These are phyloP conservation scores for Cephalopachus bancanus DNA, from an alignment of 2,797 vertebrate genomes.

Conservation along the genomic window DNA sequence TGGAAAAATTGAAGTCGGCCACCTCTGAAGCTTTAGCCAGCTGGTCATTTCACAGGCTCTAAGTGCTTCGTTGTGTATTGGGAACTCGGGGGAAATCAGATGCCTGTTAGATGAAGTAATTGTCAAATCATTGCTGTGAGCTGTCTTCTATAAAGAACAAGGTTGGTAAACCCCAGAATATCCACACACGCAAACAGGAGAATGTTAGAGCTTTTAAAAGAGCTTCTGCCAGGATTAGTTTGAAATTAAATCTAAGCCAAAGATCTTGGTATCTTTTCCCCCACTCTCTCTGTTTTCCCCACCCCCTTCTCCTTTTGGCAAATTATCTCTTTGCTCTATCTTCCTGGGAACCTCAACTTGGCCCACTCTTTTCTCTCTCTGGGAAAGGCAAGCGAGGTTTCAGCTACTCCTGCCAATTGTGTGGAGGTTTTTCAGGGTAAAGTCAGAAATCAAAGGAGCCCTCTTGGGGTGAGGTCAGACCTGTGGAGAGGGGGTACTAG, in stretches of 20 bases:
- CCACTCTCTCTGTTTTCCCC: neutral
- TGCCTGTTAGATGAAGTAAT: conserved; percentile 21
- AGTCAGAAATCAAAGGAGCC: neutral
- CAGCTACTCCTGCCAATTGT: conserved; percentile 32
- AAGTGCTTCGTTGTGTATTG: neutral
- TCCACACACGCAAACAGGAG: conserved; percentile 31
- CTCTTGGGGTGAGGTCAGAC: neutral
- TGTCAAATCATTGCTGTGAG: neutral
- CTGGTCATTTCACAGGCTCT: neutral
- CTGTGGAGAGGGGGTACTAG: neutral
- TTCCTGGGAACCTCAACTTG: conserved; percentile 42
- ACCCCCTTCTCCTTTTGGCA: neutral
- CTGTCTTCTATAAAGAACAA: conserved; percentile 22
- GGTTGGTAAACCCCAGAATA: conserved; percentile 56
- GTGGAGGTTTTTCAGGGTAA: conserved; percentile 50
- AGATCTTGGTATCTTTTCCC: conserved; percentile 14
- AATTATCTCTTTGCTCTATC: conserved; percentile 31
- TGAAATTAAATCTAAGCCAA: conserved; percentile 66
- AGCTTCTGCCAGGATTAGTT: conserved; percentile 35
- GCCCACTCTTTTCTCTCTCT: conserved; percentile 35
- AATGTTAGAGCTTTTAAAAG: conserved; percentile 3
- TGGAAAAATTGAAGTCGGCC: conserved; percentile 68
- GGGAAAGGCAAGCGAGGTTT: conserved; percentile 1
- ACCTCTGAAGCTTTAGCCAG: neutral
- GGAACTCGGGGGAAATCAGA: conserved; percentile 32